Evolutionary conservation across 2,888 invertebrate genomes (phyloP), one percentile per base, ranked within the genome.

Genomic region (Cenopis cana): DNA sequence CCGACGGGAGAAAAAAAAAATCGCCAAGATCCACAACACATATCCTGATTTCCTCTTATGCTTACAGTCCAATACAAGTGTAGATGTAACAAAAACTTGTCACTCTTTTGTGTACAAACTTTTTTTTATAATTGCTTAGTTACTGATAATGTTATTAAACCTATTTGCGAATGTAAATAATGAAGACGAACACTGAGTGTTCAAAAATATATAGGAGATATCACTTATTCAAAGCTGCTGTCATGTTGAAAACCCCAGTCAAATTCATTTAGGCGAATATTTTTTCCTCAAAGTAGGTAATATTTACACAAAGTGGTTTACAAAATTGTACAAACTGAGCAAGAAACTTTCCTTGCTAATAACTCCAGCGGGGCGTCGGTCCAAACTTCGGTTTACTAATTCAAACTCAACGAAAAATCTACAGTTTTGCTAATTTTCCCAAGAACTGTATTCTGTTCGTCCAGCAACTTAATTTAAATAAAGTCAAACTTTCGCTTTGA

Each of bases 271-370:
- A 74, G 74, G 70, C 68, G 41, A 74, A 76, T 75, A 74, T 76
- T 76, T 75, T 75, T 79, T 76, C 74, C 75, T 76, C 69, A 55
- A 68, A 62, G 81, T 85, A 84, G 85, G 77, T 88, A 70, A 70
- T 70, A 85, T 89, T 89, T 87, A 85, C 86, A 82, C 83, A 82
- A 81, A 85, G 85, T 81, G 85, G 84, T 82, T 82, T 77, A 80
- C 81, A 78, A 85, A 88, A 88, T 88, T 88, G 88, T 89, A 86
- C 83, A 85, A 85, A 85, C 82, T 85, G 81, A 83, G 85, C 81
- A 82, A 80, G 76, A 78, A 89, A 89, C 81, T 89, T 87, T 76
- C 73, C 76, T 81, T 78, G 82, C 82, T 85, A 88, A 87, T 87
- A 88, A 87, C 84, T 83, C 82, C 79, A 56, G 74, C 69, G 80